phyloP scores from a whole-genome alignment of 1,140 invertebrate species.

The Polypedilum pembai region DNA sequence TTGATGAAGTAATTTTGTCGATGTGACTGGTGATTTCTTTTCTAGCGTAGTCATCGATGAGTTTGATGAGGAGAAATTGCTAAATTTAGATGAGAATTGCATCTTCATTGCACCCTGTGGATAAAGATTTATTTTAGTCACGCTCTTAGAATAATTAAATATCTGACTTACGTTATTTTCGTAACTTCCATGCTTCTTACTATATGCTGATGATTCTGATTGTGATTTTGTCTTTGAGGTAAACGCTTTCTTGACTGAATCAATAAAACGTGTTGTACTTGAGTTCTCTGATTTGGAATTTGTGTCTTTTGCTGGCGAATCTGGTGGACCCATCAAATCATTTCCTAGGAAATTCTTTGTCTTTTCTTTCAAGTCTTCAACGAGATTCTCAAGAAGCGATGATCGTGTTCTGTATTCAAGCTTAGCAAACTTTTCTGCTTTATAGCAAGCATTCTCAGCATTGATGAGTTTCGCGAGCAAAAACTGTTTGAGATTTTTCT shows the following conservation, averaged over 20 bases:
- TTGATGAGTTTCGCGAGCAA: slow-evolving; percentile 95
- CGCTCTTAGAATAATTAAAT: too few species aligned
- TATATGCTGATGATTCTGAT: slow-evolving; percentile 3
- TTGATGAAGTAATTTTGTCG: slow-evolving; percentile 22
- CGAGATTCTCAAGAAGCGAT: slow-evolving; percentile 78
- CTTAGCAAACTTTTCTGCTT: slow-evolving; percentile 93
- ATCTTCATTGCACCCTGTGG: neutral
- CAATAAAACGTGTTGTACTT: slow-evolving; percentile 75
- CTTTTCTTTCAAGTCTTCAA: slow-evolving; percentile 78
- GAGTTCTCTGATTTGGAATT: slow-evolving; percentile 50
- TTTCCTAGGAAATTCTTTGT: slow-evolving; percentile 77
- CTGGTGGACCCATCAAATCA: slow-evolving; percentile 33
- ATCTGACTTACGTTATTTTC: too few species aligned
- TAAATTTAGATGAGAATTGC: slow-evolving; percentile 22
- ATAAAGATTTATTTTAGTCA: neutral
- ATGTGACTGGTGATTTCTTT: neutral
- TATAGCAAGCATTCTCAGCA: slow-evolving; percentile 95
- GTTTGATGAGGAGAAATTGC: slow-evolving; percentile 26
- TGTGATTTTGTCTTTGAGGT: slow-evolving; percentile 65
- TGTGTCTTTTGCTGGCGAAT: slow-evolving; percentile 47
- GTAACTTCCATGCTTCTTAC: neutral
- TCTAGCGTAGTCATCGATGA: slow-evolving; percentile 19
- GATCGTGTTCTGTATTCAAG: slow-evolving; percentile 83
- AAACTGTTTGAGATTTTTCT: slow-evolving; percentile 83
- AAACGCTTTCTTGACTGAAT: slow-evolving; percentile 83